A percentile compares a stretch with the other conserved stretches of the same genome.
These are phyloP conservation scores for Eupleurogrammus muticus DNA, from an alignment of 2,797 vertebrate genomes.

Conservation along the genomic window DNA sequence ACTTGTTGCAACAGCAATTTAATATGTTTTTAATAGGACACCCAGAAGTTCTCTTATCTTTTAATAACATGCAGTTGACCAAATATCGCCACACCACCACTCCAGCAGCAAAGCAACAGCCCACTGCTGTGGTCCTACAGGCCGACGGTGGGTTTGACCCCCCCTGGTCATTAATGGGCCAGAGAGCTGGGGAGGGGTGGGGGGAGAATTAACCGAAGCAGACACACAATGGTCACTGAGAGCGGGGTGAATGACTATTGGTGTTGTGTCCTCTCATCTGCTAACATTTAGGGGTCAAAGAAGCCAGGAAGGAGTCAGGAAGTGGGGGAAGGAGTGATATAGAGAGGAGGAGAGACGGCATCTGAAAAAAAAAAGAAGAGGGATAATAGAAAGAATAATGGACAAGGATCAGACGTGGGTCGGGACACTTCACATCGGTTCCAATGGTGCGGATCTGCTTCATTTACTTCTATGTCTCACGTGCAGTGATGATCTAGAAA, in stretches of 20 bases:
- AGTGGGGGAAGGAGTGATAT: constrained; percentile 82
- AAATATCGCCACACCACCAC: constrained; percentile 25
- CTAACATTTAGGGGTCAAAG: constrained; percentile 87
- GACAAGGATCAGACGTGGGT: constrained; percentile 71
- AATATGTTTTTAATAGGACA: neutral
- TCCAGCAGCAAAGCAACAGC: constrained; percentile 42
- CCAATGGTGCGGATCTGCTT: constrained; percentile 44
- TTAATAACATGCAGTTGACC: constrained; percentile 11
- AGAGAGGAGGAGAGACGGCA: constrained; percentile 67
- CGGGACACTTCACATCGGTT: constrained; percentile 47
- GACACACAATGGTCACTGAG: constrained; percentile 83
- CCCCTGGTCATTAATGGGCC: constrained; percentile 67
- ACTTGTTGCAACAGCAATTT: neutral
- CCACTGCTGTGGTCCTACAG: constrained; percentile 42
- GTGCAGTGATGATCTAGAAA: constrained; percentile 10
- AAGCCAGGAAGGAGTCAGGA: constrained; percentile 82
- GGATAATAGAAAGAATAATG: constrained; percentile 72
- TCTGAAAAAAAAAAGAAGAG: constrained; percentile 59
- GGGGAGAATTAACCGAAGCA: constrained; percentile 65
- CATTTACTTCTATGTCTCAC: constrained; percentile 18
- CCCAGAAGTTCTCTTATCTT: neutral
- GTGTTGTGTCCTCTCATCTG: constrained; percentile 86
- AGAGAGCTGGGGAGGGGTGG: constrained; percentile 46
- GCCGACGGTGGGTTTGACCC: constrained; percentile 70
- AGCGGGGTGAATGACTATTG: constrained; percentile 82